These are phyloP conservation scores for Ganaspis brasiliensis DNA, from an alignment of 2,888 invertebrate genomes.

Conservation along the genomic window DNA sequence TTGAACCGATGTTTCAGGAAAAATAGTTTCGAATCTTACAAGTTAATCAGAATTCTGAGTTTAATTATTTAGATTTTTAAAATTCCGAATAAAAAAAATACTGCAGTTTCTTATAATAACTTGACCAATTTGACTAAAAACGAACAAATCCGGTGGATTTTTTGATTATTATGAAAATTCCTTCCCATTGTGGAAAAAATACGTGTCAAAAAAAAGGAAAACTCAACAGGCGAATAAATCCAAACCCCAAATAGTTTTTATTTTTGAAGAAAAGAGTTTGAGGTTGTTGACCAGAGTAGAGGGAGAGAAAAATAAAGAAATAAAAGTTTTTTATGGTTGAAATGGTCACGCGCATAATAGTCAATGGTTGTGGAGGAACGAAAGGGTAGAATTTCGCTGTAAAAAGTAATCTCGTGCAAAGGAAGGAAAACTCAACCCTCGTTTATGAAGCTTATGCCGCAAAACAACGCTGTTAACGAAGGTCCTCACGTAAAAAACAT, in stretches of 20 bases:
- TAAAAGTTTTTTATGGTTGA: neutral
- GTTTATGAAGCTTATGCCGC: conserved; percentile 33
- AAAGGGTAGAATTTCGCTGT: conserved; percentile 6
- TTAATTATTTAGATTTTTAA: too few relatives aligned
- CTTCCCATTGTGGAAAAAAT: too few relatives aligned
- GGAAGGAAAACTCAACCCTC: conserved; percentile 20
- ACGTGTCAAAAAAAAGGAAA: too few relatives aligned
- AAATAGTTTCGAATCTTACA: too few relatives aligned
- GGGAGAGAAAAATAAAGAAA: conserved; percentile 4
- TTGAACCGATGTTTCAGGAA: too few relatives aligned
- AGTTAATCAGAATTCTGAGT: too few relatives aligned
- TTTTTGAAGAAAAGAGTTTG: neutral
- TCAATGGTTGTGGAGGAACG: neutral
- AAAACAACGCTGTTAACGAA: conserved; percentile 38
- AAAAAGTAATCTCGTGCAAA: conserved; percentile 27
- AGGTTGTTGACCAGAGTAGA: neutral
- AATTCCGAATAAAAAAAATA: too few relatives aligned
- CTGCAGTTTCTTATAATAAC: too few relatives aligned
- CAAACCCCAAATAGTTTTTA: neutral
- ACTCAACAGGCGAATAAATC: neutral
- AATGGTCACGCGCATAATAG: conserved; percentile 31
- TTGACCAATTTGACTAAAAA: too few relatives aligned
- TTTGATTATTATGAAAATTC: too few relatives aligned
- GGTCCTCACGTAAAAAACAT: conserved; percentile 14
- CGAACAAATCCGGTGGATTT: too few relatives aligned